Evolutionary conservation across 2,797 vertebrate species (phyloP), one percentile per base, ranked within the genome.

Genomic region (Garrulus glandarius): DNA sequence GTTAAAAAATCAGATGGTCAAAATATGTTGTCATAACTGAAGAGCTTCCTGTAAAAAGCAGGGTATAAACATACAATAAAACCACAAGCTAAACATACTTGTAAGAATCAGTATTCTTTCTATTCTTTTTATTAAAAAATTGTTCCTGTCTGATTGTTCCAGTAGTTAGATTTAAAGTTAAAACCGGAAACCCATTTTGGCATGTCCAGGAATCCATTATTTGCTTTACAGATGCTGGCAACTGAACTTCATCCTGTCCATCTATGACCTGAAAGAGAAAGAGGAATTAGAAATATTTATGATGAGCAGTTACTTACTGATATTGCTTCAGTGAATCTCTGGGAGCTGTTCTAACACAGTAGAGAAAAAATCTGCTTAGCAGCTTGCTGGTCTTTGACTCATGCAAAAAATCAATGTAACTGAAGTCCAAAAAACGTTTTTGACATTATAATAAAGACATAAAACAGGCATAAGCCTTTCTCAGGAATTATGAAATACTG

Each of bases 201-300:
- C 96, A 94, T 34, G 98, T 98, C 98, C 98, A 98, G 10, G 97
- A 96, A 81, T 98, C 98, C 98, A 98, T 98, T 94, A 98, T 98
- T 63, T 84, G 71, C 95, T 98, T 98, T 78, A 98, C 71, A 88
- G 97, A 64, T 77, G 97, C 85, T 91, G 98, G 98, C 92, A 98
- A 94, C 19, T 96, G 85, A 92, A 98, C 78, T 93, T 96, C 89
- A 96, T 94, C 93, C 94, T 98, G 98, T 82, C 95, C 84, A 95
- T 98, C 98, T 94, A 98, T 1, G 2, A 95, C 95, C 98, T 98
- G 94, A 41, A 85, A 97, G 30, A 88, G 65, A 95, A 70, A 60
- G 16, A 79, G 30, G 29, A 81, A 90, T 97, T 86, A 86, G 23
- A 84, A 90, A 89, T 72, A 92, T n/a, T 65, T 46, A 68, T 2